A percentile compares a stretch with the other conserved stretches of the same genome.
These are phyloP conservation scores for Chrysomela aeneicollis DNA, from an alignment of 2,888 invertebrate genomes.

Conservation along the genomic window DNA sequence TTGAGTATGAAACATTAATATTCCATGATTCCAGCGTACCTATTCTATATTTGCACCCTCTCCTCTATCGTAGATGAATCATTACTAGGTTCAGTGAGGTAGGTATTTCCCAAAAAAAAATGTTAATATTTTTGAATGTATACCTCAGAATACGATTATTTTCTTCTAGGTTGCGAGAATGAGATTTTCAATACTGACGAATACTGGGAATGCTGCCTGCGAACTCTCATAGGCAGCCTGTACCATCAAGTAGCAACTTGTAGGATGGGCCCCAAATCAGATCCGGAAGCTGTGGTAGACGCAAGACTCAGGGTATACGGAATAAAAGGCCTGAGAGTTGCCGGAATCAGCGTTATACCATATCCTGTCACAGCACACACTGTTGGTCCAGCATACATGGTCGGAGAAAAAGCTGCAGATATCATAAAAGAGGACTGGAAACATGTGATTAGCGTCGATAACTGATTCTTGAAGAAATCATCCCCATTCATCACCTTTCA, in stretches of 20 bases:
- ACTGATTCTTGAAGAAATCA: neutral
- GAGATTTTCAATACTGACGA: conserved; percentile 59
- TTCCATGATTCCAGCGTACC: too few relatives aligned
- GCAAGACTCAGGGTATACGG: conserved; percentile 64
- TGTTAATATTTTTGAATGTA: too few relatives aligned
- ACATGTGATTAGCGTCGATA: neutral
- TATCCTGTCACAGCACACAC: conserved; percentile 63
- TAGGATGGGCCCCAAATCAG: conserved; percentile 65
- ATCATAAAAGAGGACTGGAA: conserved; percentile 57
- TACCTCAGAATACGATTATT: too few relatives aligned
- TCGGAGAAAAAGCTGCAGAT: conserved; percentile 66
- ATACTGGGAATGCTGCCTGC: conserved; percentile 64
- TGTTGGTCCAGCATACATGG: conserved; percentile 64
- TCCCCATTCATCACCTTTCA: neutral
- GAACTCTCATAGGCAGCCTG: conserved; percentile 61
- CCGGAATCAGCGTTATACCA: conserved; percentile 67
- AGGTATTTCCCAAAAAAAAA: too few relatives aligned
- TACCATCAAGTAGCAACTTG: conserved; percentile 66
- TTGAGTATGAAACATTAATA: too few relatives aligned
- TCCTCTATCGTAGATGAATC: too few relatives aligned
- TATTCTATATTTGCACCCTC: too few relatives aligned
- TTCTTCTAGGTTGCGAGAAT: conserved; percentile 62
- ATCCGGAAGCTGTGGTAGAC: conserved; percentile 66
- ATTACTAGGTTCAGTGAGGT: too few relatives aligned
- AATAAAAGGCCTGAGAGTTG: conserved; percentile 62